Conservation (phyloP, 2,888 invertebrate species). For the Drosophila trichaetosa region DNA sequence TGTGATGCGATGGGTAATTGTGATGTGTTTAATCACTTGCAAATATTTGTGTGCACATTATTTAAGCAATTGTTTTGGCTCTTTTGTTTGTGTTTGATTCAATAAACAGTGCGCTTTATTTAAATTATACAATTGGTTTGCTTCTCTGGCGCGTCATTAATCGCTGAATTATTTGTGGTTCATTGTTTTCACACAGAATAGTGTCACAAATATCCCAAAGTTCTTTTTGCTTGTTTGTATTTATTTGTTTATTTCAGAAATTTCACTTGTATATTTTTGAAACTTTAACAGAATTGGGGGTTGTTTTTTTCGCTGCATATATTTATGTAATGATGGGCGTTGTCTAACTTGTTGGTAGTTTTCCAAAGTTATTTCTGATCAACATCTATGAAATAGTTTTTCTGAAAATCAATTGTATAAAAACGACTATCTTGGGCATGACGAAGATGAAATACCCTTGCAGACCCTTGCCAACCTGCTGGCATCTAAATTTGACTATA, state of each 20-base stretch:
- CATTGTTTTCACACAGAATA: conserved; percentile 46
- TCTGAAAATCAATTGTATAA: background rate
- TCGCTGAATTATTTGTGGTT: conserved; percentile 35
- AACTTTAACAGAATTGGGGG: background rate
- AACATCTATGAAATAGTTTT: background rate
- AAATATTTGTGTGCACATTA: conserved; percentile 41
- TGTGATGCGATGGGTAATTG: conserved; percentile 19
- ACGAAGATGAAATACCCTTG: background rate
- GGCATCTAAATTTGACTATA: background rate
- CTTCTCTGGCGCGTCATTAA: conserved; percentile 25
- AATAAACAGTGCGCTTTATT: conserved; percentile 48
- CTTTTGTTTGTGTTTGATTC: conserved; percentile 18
- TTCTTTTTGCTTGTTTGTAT: conserved; percentile 19
- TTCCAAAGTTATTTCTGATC: background rate
- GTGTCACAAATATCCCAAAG: conserved; percentile 28
- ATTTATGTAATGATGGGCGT: background rate
- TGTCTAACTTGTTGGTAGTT: background rate
- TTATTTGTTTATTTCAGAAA: conserved; percentile 26
- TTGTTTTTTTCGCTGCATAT: background rate
- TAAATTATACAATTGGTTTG: conserved; percentile 39
- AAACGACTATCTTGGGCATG: background rate
- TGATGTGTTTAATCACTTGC: conserved; percentile 47
- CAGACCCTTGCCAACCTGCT: background rate
- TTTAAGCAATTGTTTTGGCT: conserved; percentile 30
- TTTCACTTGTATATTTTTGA: background rate